Percentiles rank a stretch among this genome's conserved stretches.
These are phyloP conservation scores for Microtus pennsylvanicus DNA, from an alignment of 2,113 vertebrate species.

Conservation along the genomic window DNA sequence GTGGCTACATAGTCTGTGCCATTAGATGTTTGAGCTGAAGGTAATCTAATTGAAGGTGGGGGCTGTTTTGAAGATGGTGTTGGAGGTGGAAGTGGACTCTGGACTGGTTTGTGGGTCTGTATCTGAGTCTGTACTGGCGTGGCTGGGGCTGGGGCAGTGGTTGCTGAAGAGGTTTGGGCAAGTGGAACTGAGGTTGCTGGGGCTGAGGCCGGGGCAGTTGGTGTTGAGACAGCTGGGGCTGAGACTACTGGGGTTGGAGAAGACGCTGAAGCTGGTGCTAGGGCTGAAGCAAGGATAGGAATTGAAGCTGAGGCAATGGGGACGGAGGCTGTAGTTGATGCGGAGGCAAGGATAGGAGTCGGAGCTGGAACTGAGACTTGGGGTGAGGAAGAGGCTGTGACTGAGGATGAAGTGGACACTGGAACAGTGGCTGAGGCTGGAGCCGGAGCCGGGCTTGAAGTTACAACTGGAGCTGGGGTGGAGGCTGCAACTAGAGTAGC, in stretches of 20 bases:
- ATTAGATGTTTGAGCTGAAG: constrained; percentile 81
- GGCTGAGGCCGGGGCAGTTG: constrained; percentile 75
- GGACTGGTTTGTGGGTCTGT: constrained; percentile 82
- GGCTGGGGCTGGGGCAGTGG: background rate
- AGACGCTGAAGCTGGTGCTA: constrained; percentile 45
- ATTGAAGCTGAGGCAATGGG: constrained; percentile 64
- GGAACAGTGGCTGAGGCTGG: background rate
- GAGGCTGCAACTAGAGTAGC: background rate
- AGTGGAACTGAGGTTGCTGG: constrained; percentile 25
- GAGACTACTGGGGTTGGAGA: constrained; percentile 13
- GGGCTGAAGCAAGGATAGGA: constrained; percentile 74
- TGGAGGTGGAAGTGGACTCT: constrained; percentile 73
- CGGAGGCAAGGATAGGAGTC: constrained; percentile 49
- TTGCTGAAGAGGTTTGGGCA: constrained; percentile 68
- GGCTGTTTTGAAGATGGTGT: constrained; percentile 82
- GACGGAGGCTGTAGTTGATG: background rate
- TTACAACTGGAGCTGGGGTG: background rate
- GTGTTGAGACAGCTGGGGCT: constrained; percentile 66
- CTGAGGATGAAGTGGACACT: background rate
- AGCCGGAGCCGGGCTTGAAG: background rate
- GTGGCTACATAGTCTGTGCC: constrained; percentile 89
- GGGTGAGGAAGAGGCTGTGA: background rate
- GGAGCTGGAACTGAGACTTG: background rate
- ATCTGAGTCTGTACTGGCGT: constrained; percentile 77
- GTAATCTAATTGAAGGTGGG: constrained; percentile 78